A percentile compares a stretch with the other conserved stretches of the same genome.
Evolutionary conservation across 2,888 invertebrate species (phyloP).

Genomic region (Tachina lurida): DNA sequence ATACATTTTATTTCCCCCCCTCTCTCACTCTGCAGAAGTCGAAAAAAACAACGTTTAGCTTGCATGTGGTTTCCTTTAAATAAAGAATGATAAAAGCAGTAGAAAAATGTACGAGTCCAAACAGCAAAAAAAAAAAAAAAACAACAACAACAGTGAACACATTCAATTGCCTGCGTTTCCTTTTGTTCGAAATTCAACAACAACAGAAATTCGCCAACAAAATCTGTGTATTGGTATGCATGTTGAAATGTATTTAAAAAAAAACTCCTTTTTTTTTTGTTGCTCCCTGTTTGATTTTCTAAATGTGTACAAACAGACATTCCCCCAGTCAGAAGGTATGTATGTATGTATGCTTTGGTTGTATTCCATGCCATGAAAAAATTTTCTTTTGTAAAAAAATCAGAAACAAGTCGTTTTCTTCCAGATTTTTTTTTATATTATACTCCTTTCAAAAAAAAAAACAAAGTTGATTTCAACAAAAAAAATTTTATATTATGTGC

Average conservation of each 20-base stretch:
- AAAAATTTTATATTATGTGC: constrained; percentile 43
- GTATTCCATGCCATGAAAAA: constrained; percentile 6
- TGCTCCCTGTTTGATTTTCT: constrained; percentile 29
- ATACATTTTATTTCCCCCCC: background rate
- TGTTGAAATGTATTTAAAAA: background rate
- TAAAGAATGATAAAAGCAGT: constrained; percentile 42
- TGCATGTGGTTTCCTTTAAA: constrained; percentile 57
- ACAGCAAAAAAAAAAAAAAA: background rate
- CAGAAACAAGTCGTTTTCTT: constrained; percentile 33
- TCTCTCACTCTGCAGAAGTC: background rate
- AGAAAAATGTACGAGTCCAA: background rate
- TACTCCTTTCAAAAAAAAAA: background rate
- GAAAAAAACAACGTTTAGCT: constrained; percentile 47
- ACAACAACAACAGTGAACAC: constrained; percentile 29
- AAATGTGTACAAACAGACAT: constrained; percentile 24
- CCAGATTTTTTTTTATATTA: constrained; percentile 1
- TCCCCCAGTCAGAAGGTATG: background rate
- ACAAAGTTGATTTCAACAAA: background rate
- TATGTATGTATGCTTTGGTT: constrained; percentile 9
- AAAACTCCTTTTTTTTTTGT: background rate
- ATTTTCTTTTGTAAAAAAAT: constrained; percentile 30
- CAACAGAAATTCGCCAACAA: constrained; percentile 28
- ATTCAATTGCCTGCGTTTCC: constrained; percentile 67
- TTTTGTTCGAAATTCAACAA: constrained; percentile 61
- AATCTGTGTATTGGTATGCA: constrained; percentile 17